A percentile compares a stretch with the other conserved stretches of the same genome.
Conservation (phyloP, 2,113 vertebrate genomes). For the Sorex fumeus region DNA sequence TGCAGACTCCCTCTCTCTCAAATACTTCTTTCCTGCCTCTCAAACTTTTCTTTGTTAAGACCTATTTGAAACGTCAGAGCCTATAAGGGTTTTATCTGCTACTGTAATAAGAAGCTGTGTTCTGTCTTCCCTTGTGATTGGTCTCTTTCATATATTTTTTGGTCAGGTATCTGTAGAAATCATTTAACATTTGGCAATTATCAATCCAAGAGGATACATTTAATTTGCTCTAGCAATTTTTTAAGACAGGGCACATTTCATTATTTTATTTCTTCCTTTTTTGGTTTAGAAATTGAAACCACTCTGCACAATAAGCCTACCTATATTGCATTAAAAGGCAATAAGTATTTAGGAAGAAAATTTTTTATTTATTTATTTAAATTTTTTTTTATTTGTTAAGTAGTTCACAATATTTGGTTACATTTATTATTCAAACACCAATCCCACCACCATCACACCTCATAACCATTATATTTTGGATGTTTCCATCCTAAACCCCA, state of each 20-base stretch:
- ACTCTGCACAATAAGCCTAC: neutral
- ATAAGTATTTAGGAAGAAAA: neutral
- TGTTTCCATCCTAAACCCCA: too few relatives aligned
- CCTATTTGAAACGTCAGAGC: neutral
- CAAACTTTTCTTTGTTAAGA: constrained; percentile 32
- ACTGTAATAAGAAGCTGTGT: constrained; percentile 19
- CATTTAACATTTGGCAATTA: constrained; percentile 30
- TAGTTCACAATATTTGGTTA: too few relatives aligned
- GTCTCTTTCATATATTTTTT: constrained; percentile 39
- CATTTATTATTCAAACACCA: too few relatives aligned
- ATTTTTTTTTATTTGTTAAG: neutral
- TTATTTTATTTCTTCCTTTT: constrained; percentile 34
- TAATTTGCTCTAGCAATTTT: neutral
- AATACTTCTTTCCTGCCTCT: neutral
- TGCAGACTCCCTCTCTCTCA: neutral
- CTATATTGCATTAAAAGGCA: constrained; percentile 25
- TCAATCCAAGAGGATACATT: neutral
- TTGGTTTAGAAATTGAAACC: constrained; percentile 54
- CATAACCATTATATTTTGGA: too few relatives aligned
- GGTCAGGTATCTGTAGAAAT: neutral
- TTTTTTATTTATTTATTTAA: neutral
- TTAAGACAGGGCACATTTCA: constrained; percentile 34
- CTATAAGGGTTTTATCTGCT: neutral
- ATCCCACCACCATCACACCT: too few relatives aligned
- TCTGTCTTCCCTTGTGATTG: neutral